A percentile compares a stretch with the other conserved stretches of the same genome.
These are phyloP conservation scores for Cinara cedri DNA, from an alignment of 2,888 invertebrate species.

Conservation along the genomic window DNA sequence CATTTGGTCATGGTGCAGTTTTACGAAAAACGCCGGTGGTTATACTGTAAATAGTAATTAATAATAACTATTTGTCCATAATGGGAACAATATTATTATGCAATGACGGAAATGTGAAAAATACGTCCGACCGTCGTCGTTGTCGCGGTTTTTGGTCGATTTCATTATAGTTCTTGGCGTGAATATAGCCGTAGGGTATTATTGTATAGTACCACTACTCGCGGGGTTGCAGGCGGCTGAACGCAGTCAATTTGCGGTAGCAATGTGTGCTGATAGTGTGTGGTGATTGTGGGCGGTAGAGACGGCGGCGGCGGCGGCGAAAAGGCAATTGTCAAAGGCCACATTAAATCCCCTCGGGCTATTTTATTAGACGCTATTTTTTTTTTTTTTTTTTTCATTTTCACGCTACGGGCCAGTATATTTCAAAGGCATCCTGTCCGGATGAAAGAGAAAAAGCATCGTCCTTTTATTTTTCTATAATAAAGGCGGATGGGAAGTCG, in stretches of 20 bases:
- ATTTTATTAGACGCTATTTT: constrained; percentile 32
- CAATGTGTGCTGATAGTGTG: neutral
- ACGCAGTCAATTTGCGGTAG: constrained; percentile 14
- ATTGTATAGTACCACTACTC: neutral
- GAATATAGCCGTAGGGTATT: neutral
- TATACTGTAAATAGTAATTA: too few species aligned
- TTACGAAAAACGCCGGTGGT: too few species aligned
- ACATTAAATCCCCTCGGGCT: constrained; percentile 28
- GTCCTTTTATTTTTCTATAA: constrained; percentile 25
- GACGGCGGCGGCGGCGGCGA: neutral
- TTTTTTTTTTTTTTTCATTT: neutral
- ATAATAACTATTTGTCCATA: too few species aligned
- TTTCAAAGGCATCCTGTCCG: constrained; percentile 34
- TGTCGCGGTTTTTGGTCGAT: neutral
- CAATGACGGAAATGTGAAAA: too few species aligned
- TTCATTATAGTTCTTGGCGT: neutral
- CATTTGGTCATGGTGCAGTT: too few species aligned
- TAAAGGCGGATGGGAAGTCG: constrained; percentile 30
- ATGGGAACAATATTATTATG: too few species aligned
- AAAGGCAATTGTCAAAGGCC: constrained; percentile 49
- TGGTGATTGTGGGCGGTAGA: neutral
- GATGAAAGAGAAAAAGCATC: constrained; percentile 22
- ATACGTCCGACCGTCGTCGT: too few species aligned
- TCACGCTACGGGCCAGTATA: constrained; percentile 10
- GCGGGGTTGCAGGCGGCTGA: neutral